Conservation (phyloP, 1,140 invertebrate genomes). For the Micrasema longulum region DNA sequence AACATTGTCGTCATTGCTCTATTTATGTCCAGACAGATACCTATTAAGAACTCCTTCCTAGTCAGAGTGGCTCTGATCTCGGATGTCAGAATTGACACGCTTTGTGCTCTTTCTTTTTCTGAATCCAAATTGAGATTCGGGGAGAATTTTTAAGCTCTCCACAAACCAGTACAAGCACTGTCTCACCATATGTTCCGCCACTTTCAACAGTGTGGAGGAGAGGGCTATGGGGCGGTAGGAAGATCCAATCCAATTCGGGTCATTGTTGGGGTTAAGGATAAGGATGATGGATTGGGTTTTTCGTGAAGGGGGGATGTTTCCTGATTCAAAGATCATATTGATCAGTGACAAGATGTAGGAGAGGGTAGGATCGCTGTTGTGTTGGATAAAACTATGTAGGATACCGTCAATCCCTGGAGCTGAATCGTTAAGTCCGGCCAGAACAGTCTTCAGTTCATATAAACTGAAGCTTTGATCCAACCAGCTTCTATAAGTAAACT, state of each 20-base stretch:
- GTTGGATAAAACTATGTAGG: neutral
- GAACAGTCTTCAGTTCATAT: neutral
- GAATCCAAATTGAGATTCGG: neutral
- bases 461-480: neutral
- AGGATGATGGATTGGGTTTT: neutral
- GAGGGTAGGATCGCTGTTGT: neutral
- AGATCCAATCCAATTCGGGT: neutral
- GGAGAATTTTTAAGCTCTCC: neutral
- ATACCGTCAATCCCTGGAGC: conserved; percentile 2
- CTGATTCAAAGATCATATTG: neutral
- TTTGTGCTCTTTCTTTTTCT: conserved; percentile 2
- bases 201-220: neutral
- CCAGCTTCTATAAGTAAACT: neutral
- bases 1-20: conserved; percentile 6
- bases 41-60: neutral
- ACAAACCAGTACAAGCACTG: neutral
- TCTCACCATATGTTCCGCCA: conserved; percentile 1
- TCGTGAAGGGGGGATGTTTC: neutral
- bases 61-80: neutral
- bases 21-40: neutral
- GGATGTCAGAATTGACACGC: neutral
- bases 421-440: neutral
- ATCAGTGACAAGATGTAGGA: neutral
- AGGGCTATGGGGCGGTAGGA: neutral
- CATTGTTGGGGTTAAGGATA: neutral